Percentiles rank a stretch among this genome's conserved stretches.
phyloP scores from a whole-genome alignment of 1,140 invertebrate genomes.

The Drosophila leontia region DNA sequence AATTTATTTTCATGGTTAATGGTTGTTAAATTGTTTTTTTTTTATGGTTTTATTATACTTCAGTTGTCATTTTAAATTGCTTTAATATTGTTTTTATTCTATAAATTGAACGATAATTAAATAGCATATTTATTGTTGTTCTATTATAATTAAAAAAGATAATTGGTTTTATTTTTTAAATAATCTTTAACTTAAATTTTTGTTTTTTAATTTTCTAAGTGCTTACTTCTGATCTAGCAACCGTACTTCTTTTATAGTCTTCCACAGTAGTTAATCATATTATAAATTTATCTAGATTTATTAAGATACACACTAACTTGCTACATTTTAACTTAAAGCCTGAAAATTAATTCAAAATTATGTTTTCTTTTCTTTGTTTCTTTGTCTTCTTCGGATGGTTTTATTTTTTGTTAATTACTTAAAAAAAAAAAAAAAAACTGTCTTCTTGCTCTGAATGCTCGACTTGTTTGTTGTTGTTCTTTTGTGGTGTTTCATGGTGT shows the following conservation, averaged over 20 bases:
- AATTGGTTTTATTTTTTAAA: too few relatives aligned
- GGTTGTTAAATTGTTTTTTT: too few relatives aligned
- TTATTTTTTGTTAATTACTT: constrained; percentile 47
- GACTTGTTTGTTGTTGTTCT: constrained; percentile 75
- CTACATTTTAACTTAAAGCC: constrained; percentile 3
- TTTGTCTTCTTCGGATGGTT: constrained; percentile 39
- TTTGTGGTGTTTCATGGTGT: constrained; percentile 80
- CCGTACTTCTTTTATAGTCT: neutral
- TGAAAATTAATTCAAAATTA: constrained; percentile 68
- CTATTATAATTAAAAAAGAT: too few relatives aligned
- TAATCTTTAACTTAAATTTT: too few relatives aligned
- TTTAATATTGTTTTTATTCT: neutral
- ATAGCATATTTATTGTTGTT: too few relatives aligned
- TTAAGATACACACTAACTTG: neutral
- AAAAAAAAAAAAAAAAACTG: constrained; percentile 15
- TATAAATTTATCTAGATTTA: neutral
- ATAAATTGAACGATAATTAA: too few relatives aligned
- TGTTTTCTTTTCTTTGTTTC: constrained; percentile 41
- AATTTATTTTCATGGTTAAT: too few relatives aligned
- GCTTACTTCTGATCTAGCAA: neutral
- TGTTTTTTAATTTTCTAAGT: neutral
- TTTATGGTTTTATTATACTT: too few relatives aligned
- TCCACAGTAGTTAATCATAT: constrained; percentile 1
- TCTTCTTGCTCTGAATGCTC: constrained; percentile 77
- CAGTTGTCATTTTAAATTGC: neutral